Percentiles rank a stretch among this genome's conserved stretches.
Conservation (phyloP, 2,797 vertebrate genomes). For the Gallinago nigripennis region DNA sequence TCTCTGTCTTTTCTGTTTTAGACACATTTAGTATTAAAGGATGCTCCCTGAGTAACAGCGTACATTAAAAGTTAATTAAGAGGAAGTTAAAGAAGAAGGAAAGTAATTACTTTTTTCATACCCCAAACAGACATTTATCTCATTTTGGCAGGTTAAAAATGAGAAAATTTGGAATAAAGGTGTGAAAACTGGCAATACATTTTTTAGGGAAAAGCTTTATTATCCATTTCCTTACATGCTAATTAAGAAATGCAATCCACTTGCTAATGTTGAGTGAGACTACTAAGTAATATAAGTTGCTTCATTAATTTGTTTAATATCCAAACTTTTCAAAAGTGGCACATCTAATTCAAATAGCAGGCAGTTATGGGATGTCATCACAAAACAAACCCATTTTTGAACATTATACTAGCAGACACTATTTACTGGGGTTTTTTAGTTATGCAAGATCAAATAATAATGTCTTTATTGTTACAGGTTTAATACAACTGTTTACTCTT, state of each 20-base stretch:
- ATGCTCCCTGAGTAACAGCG: slow-evolving; percentile 62
- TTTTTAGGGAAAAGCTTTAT: slow-evolving; percentile 38
- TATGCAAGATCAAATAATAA: not conserved
- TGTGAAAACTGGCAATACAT: slow-evolving; percentile 15
- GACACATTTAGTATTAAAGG: slow-evolving; percentile 71
- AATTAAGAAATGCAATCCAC: slow-evolving; percentile 53
- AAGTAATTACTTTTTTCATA: slow-evolving; percentile 64
- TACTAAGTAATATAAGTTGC: slow-evolving; percentile 14
- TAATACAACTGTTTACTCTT: not conserved
- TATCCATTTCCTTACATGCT: slow-evolving; percentile 27
- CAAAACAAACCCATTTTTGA: not conserved
- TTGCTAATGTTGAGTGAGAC: not conserved
- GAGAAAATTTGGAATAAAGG: slow-evolving; percentile 35
- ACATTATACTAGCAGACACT: not conserved
- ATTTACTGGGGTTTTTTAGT: not conserved
- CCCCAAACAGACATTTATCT: slow-evolving; percentile 43
- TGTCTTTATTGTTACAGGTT: not conserved
- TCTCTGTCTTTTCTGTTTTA: slow-evolving; percentile 68
- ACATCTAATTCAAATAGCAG: not conserved
- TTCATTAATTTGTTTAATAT: slow-evolving; percentile 37
- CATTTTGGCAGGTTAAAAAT: slow-evolving; percentile 63
- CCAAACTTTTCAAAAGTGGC: not conserved
- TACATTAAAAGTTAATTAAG: slow-evolving; percentile 80
- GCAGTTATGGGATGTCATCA: not conserved
- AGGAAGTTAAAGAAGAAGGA: slow-evolving; percentile 63